Evolutionary conservation across 2,113 vertebrate species (phyloP).

Genomic region (Bos taurus): DNA sequence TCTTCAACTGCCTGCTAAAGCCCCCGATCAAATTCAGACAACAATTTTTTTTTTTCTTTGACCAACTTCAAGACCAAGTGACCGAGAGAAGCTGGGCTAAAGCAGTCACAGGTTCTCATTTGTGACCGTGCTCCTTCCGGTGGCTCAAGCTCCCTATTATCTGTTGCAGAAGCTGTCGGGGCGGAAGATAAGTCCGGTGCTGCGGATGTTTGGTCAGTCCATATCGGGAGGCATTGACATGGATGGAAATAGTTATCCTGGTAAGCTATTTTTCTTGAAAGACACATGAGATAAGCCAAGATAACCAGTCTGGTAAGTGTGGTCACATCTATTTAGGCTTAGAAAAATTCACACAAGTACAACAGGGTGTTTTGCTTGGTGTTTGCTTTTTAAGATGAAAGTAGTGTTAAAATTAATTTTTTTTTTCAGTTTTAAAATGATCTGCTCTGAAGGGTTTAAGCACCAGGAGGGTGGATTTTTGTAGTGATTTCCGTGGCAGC

Average conservation of each 20-base stretch:
- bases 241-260: conserved; percentile 96
- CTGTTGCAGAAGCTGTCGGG: conserved; percentile 90
- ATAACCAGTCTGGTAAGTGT: neutral
- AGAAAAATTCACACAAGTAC: neutral
- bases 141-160: conserved; percentile 56
- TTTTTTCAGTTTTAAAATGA: neutral
- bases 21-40: neutral
- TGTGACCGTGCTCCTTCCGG: neutral
- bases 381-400: neutral
- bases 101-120: neutral
- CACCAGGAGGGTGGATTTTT: neutral
- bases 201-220: conserved; percentile 98
- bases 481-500: neutral
- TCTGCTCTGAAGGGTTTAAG: neutral
- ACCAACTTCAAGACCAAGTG: neutral
- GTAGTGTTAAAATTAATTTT: neutral
- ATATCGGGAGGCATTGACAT: conserved; percentile 97
- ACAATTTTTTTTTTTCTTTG: neutral
- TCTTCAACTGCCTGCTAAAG: neutral
- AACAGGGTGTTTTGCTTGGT: neutral
- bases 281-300: neutral
- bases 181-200: conserved; percentile 83
- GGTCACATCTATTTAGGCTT: neutral
- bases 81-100: neutral
- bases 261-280: conserved; percentile 76